Evolutionary conservation across 2,113 vertebrate species (phyloP), one percentile per base, ranked within the genome.

Genomic region (Chaetodon trifascialis): DNA sequence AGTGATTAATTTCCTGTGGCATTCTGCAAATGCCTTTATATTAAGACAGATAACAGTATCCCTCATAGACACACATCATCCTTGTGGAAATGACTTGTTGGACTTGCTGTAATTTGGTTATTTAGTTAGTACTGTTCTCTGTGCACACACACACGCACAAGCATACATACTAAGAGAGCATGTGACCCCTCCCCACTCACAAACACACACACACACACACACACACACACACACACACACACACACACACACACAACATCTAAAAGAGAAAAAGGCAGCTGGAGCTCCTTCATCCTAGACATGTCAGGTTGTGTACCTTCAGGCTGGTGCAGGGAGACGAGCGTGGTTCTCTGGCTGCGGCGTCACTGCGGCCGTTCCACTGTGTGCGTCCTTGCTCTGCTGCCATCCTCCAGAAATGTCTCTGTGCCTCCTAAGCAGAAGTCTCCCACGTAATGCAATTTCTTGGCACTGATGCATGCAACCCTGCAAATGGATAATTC

Each of bases 401-500:
- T 73, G 71, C 83, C 94, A 95, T 94, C 86, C 76, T 94, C 79
- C 72, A 87, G 68, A 82, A 88, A 70, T 36, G 73, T 84, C 59
- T 76, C 69, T 55, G 76, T 52, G 82, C 93, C 82, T 94, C 69
- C 81, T 92, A 78, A 80, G 82, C 69, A 71, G 79, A 90, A 86
- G 82, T 90, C 88, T 91, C 86, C 87, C 84, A 88, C 84, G 82
- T 87, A 91, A 82, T 91, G 90, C 68, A 91, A 82, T 88, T 91
- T 90, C 88, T 92, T 88, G 89, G 84, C 88, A 89, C 84, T 88
- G 90, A 92, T 90, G 89, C 90, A 91, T 91, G 85, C 89, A 91
- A 92, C 79, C 91, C 94, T 95, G 91, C 80, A 92, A 94, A 92
- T 81, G 89, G 91, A 94, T 91, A 91, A 94, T 92, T 92, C 81